Base-by-base conservation (phyloP, 92 coral and sea anemone species). In the Palythoa heliodiscus region DNA sequence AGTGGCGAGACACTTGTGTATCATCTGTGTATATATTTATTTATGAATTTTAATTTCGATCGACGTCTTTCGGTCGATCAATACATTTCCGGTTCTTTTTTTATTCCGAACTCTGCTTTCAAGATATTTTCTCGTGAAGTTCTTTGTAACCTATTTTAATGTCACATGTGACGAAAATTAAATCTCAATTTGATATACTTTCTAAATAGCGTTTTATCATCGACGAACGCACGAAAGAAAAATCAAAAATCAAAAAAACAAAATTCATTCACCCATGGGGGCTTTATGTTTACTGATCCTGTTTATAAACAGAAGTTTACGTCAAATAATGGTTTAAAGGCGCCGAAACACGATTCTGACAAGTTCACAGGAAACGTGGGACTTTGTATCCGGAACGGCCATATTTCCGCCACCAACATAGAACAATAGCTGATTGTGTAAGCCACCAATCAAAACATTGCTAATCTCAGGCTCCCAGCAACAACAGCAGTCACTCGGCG, bases 401-500 rank as follows among this genome's bases (percentile, higher is more conserved):
- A 80, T 79, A 58, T 80, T 80, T 80, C 84, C 84, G 84, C 84
- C 74, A 80, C 50, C 24, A 80, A 48, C 61, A n/a, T 66, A 12
- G 74, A 66, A 80, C 85, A 87, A 87, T 50, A 63, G 48, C 74
- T 70, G 64, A 73, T 91, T 91, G 94, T 90, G 10, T 20, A 82
- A 52, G 70, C 50, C 70, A 73, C 97, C 94, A 91, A 93, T 93
- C 78, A 83, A 55, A 72, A 54, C 73, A 75, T 23, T 82, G 82
- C 87, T 77, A 57, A 17, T 48, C 72, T 38, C 75, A 91, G 75
- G 89, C 84, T 73, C 97, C 95, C 93, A 87, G 92, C 87, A 79
- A 85, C 92, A 93, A 89, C 97, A 93, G 97, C 91, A 91, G 90
- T 87, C 87, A 85, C 74, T 80, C 74, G 84, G 73, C 84, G 84